These are phyloP conservation scores for Iphiclides podalirius DNA, from an alignment of 2,888 invertebrate species.

Conservation along the genomic window DNA sequence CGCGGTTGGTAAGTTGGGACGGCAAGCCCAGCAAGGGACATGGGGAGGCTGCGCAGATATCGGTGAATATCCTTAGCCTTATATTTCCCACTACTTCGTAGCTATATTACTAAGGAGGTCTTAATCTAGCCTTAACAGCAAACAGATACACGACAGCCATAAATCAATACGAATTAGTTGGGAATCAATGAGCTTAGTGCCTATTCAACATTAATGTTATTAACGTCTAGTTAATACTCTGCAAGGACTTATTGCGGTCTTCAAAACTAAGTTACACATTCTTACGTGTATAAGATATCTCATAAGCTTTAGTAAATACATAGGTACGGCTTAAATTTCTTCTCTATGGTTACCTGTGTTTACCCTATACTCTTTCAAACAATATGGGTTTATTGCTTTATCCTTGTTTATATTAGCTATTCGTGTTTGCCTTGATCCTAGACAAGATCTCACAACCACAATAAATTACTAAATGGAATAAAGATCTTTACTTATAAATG, in stretches of 20 bases:
- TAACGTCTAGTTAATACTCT: not conserved
- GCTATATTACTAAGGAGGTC: not conserved
- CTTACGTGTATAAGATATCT: too few species aligned
- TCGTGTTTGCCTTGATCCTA: constrained; percentile 24
- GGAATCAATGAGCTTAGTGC: not conserved
- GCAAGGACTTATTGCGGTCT: too few species aligned
- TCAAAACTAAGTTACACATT: too few species aligned
- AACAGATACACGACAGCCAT: not conserved
- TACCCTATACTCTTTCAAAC: too few species aligned
- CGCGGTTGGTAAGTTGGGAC: constrained; percentile 91
- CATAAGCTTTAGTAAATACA: too few species aligned
- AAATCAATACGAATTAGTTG: not conserved
- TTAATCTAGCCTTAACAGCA: not conserved
- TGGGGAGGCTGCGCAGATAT: constrained; percentile 95
- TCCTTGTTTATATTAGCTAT: too few species aligned
- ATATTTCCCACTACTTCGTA: constrained; percentile 6
- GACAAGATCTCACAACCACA: constrained; percentile 12
- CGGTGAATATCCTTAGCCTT: constrained; percentile 80
- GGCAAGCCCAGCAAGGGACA: constrained; percentile 94
- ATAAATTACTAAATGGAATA: constrained; percentile 7
- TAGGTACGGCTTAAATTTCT: too few species aligned
- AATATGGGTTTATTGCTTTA: too few species aligned
- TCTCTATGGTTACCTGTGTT: too few species aligned
- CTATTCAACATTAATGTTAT: not conserved
- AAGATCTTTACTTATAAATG: not conserved